Percentiles rank a stretch among this genome's conserved stretches.
These are phyloP conservation scores for Ophonus ardosiacus DNA, from an alignment of 2,888 invertebrate species.

Conservation along the genomic window DNA sequence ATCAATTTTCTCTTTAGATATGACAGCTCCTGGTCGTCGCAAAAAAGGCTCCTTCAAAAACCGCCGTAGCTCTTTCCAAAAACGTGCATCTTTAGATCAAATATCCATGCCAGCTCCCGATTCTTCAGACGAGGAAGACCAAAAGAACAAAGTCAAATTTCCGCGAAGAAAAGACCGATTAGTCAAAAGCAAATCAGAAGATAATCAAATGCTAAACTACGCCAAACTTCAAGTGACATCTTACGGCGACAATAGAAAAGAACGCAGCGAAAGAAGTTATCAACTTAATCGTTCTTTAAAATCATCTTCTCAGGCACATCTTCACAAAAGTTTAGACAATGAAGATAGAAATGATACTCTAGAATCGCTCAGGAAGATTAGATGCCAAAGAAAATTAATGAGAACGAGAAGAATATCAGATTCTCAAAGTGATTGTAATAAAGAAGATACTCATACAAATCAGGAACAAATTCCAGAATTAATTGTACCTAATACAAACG, in stretches of 20 bases:
- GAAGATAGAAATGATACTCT: background rate
- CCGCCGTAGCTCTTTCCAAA: slow-evolving; percentile 64
- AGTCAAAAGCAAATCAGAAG: slow-evolving; percentile 62
- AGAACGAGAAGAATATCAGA: slow-evolving; percentile 44
- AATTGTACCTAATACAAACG: slow-evolving; percentile 55
- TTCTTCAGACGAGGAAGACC: slow-evolving; percentile 56
- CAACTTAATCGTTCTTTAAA: slow-evolving; percentile 9
- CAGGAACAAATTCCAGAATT: slow-evolving; percentile 63
- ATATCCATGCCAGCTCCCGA: slow-evolving; percentile 39
- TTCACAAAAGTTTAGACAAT: slow-evolving; percentile 8
- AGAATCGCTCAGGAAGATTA: slow-evolving; percentile 31
- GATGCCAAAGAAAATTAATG: slow-evolving; percentile 47
- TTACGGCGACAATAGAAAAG: slow-evolving; percentile 23
- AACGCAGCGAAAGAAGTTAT: slow-evolving; percentile 49
- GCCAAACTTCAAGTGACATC: slow-evolving; percentile 48
- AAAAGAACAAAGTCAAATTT: slow-evolving; percentile 50
- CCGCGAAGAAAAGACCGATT: slow-evolving; percentile 38
- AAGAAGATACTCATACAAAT: slow-evolving; percentile 1
- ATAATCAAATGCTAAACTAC: slow-evolving; percentile 57
- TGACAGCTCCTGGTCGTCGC: slow-evolving; percentile 69
- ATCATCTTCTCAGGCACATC: slow-evolving; percentile 25
- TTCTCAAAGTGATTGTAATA: slow-evolving; percentile 24
- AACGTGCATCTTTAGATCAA: slow-evolving; percentile 51
- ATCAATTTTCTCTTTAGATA: slow-evolving; percentile 68
- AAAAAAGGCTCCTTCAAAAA: slow-evolving; percentile 70